Base-by-base conservation (phyloP, 2,888 invertebrate genomes). In the Nebria salina region DNA sequence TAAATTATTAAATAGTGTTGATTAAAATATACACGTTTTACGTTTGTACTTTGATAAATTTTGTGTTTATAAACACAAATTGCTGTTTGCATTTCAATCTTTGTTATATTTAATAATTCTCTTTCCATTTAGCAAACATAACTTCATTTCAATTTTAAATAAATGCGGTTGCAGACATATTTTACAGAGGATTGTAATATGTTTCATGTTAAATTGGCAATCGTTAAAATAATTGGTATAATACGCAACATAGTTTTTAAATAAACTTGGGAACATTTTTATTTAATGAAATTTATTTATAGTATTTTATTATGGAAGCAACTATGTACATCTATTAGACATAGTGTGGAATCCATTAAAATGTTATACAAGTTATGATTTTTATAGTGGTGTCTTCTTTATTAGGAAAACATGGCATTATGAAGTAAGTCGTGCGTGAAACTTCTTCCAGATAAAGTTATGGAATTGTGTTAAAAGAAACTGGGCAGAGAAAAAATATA, bases 391-490 rank as follows among this genome's bases (percentile, higher is more conserved):
- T 41, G 73, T 43, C 42, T 15, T 73, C n/a, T 73, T 73, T 73
- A 73, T 73, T 73, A 73, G 41, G 42, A 43, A 34, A 73, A 73
- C 42, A 15, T 6, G 73, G 42, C 43, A 43, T 73, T 73, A 73
- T 41, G 41, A 73, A 73, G 73, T 73, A 41, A 34, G 41, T 41
- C 73, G 73, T 73, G 73, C 73, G 73, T 73, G 41, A 42, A 73
- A 73, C 73, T 73, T 73, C 42, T 41, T 7, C n/a, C 15, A 73
- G 43, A 73, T 73, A 73, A 73, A 73, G 41, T 73, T 73, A n/a
- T 73, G 41, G 73, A 70, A 70, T 70, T 70, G 70, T 70, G 34
- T 70, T 26, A 70, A 70, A 34, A 15, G 70, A 70, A 70, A 70
- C 73, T n/a, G n/a, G 34, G 11, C 72, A n/a, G 64, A 75, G 64